These are phyloP conservation scores for Bombus waltoni DNA, from an alignment of 1,140 invertebrate species.

Conservation along the genomic window DNA sequence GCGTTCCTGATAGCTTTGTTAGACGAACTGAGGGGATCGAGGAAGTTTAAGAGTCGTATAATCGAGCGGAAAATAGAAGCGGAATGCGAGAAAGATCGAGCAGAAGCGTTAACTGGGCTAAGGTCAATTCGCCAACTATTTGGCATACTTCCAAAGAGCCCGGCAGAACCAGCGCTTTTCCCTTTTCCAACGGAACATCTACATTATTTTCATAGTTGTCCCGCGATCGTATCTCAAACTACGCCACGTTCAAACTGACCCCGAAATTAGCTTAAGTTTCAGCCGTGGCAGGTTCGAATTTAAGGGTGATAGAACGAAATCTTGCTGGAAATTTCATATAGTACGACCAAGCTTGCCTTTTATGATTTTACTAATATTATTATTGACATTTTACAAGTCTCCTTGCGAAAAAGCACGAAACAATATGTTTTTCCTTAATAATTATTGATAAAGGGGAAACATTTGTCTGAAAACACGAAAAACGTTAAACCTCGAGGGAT, in stretches of 20 bases:
- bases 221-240: slow-evolving; percentile 3
- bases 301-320: background rate
- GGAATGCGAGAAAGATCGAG: slow-evolving; percentile 56
- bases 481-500: background rate
- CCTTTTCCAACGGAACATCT: slow-evolving; percentile 22
- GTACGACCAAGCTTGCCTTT: background rate
- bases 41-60: slow-evolving; percentile 38
- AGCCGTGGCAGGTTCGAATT: background rate
- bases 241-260: background rate
- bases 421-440: no score
- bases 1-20: background rate
- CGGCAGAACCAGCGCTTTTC: slow-evolving; percentile 20
- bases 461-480: background rate
- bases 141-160: slow-evolving; percentile 65
- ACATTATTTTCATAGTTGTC: slow-evolving; percentile 37
- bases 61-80: slow-evolving; percentile 47
- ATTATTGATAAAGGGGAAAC: no score
- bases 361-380: background rate
- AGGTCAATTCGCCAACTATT: slow-evolving; percentile 70
- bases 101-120: slow-evolving; percentile 66
- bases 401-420: no score
- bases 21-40: background rate
- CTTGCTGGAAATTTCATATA: background rate
- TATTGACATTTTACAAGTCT: background rate
- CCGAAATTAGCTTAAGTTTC: background rate